These are phyloP conservation scores for Hippocampus comes DNA, from an alignment of 2,113 vertebrate genomes.

Conservation along the genomic window DNA sequence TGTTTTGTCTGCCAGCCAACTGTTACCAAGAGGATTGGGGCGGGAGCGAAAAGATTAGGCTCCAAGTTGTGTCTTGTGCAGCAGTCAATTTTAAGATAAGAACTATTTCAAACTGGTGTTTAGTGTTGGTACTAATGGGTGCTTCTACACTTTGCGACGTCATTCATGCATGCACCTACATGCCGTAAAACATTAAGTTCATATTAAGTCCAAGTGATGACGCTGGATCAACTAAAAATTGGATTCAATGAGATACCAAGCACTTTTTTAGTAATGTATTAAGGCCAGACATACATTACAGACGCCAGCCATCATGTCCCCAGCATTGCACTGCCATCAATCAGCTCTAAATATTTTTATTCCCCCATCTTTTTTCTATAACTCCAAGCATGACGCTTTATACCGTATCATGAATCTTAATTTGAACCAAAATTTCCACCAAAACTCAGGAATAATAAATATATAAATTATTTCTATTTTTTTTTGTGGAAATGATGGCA, in stretches of 20 bases:
- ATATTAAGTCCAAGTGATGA: too few relatives aligned
- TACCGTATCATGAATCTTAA: neutral
- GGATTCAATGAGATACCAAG: too few relatives aligned
- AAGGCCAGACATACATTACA: too few relatives aligned
- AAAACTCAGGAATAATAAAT: too few relatives aligned
- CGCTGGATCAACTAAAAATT: too few relatives aligned
- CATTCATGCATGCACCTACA: neutral
- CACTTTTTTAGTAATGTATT: too few relatives aligned
- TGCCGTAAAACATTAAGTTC: neutral
- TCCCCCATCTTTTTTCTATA: too few relatives aligned
- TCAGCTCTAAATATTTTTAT: too few relatives aligned
- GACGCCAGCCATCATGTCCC: too few relatives aligned
- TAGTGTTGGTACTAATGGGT: neutral
- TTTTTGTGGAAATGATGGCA: neutral
- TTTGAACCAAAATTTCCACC: neutral
- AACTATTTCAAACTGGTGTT: neutral
- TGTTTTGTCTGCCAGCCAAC: conserved; percentile 10
- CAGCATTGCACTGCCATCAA: too few relatives aligned
- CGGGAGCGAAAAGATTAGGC: neutral
- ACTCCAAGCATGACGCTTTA: too few relatives aligned
- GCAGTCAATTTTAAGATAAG: conserved; percentile 11
- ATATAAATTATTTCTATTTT: too few relatives aligned
- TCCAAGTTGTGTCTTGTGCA: conserved; percentile 19
- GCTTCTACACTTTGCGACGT: neutral
- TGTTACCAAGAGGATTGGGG: neutral